phyloP scores from a whole-genome alignment of 1,140 invertebrate genomes.

The Ganaspis sp. region DNA sequence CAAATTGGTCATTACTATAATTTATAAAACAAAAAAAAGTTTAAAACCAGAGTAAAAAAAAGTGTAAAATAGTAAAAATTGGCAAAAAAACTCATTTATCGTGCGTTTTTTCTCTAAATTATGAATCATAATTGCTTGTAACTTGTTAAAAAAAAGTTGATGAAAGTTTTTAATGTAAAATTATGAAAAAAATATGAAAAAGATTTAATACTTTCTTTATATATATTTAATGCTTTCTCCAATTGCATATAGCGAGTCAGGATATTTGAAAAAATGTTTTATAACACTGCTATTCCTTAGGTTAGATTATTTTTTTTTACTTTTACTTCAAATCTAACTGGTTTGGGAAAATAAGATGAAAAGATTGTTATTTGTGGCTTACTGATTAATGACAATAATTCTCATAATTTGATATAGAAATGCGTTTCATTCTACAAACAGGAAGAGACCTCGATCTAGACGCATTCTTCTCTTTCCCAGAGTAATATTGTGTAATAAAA shows the following conservation, averaged over 20 bases:
- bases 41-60: too few relatives aligned
- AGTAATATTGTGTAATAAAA: neutral
- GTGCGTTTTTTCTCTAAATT: neutral
- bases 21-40: too few relatives aligned
- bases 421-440: neutral
- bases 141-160: neutral
- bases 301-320: neutral
- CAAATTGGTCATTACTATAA: too few relatives aligned
- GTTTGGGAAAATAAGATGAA: neutral
- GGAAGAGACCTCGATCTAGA: neutral
- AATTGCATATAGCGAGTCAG: neutral
- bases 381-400: conserved; percentile 27
- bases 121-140: neutral
- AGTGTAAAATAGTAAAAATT: too few relatives aligned
- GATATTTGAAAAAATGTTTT: neutral
- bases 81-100: neutral
- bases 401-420: conserved; percentile 14
- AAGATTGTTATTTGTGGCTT: conserved; percentile 26
- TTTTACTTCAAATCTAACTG: conserved; percentile 5
- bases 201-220: neutral
- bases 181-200: neutral
- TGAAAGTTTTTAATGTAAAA: conserved; percentile 1
- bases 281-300: neutral
- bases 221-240: conserved; percentile 1
- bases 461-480: neutral